Conservation (phyloP, 2,797 vertebrate genomes). For the Sebastes ruberrimus region DNA sequence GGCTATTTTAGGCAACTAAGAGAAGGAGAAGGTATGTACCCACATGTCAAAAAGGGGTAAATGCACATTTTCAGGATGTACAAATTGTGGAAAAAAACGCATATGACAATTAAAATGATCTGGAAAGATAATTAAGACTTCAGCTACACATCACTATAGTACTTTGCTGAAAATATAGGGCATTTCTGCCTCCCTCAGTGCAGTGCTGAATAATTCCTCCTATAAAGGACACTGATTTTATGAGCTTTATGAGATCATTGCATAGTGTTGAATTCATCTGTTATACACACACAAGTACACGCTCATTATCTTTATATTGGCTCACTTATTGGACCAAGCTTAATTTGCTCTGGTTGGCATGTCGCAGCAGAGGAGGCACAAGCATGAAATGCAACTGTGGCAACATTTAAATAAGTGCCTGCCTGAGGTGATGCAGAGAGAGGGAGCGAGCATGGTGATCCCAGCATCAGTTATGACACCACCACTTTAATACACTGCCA, state of each 20-base stretch:
- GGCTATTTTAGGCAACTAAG: constrained; percentile 1
- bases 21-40: neutral
- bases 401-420: constrained; percentile 19
- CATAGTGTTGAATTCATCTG: neutral
- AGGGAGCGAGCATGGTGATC: neutral
- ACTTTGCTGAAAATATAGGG: neutral
- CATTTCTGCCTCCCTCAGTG: neutral
- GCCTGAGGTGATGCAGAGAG: neutral
- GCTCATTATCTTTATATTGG: neutral
- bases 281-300: neutral
- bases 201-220: neutral
- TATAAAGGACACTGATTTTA: neutral
- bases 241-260: neutral
- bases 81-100: neutral
- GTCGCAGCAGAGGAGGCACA: neutral
- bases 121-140: neutral
- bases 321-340: neutral
- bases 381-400: constrained; percentile 4
- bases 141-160: neutral
- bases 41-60: neutral
- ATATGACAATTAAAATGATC: neutral
- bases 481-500: constrained; percentile 19
- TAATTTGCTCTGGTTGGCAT: neutral
- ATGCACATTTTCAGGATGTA: neutral
- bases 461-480: constrained; percentile 6